Evolutionary conservation across 2,888 invertebrate genomes (phyloP), one percentile per base, ranked within the genome.

Genomic region (Troglohyphantes excavatus): DNA sequence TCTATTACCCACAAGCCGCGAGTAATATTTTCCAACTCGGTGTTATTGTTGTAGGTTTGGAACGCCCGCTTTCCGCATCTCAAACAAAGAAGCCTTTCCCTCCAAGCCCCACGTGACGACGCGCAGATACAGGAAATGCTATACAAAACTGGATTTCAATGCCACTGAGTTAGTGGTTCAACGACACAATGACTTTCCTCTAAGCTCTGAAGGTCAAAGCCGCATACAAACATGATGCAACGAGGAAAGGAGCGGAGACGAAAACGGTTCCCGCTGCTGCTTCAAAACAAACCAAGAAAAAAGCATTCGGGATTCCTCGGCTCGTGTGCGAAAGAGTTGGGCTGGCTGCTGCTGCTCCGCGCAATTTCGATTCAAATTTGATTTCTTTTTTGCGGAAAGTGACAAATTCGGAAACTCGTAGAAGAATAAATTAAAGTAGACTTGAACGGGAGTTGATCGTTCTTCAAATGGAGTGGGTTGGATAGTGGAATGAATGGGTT

Each of bases 111-210:
- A 82, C 73, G 87, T 63, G 72, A 87, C 82, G 27, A 61, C 83
- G 83, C 29, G 81, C 39, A 73, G 85, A 90, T 90, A 85, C 90
- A 90, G 90, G 90, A 90, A 90, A 90, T 90, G 90, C 90, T 85
- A 75, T 81, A 83, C 75, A 76, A 83, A 90, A 90, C 88, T 90
- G 88, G 87, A 90, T 90, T 90, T 90, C 90, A 90, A 90, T 90
- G 90, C 90, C 90, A 90, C 88, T 87, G 84, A 90, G 90, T 90
- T 90, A 90, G 87, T 90, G 79, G 90, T 90, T 90, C 90, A 90
- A 90, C 90, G 90, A 90, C 90, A 90, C 88, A 76, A 76, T 84
- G 90, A 90, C 90, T 90, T 90, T 90, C 88, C 87, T 84, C 78
- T n/a, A n/a, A 72, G 46, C 76, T 29, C 61, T 88, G 90, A 90